These are phyloP conservation scores for Arctocebus calabarensis DNA, from an alignment of 2,797 vertebrate species.

Conservation along the genomic window DNA sequence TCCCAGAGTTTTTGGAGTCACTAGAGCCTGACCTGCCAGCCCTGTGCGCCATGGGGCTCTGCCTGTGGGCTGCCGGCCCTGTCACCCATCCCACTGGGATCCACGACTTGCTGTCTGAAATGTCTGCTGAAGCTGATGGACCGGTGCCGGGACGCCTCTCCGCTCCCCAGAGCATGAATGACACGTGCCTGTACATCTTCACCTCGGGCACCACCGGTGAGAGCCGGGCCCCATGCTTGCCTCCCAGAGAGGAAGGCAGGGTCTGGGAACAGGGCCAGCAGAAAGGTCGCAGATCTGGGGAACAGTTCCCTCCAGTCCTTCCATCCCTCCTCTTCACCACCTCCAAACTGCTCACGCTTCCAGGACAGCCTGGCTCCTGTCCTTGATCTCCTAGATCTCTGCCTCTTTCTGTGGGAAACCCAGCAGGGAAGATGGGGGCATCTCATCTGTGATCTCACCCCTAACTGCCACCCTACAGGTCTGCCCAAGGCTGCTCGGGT, in stretches of 20 bases:
- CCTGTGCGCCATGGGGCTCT: constrained; percentile 88
- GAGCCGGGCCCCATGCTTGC: neutral
- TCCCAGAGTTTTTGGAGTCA: constrained; percentile 89
- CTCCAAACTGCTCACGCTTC: neutral
- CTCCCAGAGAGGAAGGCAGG: neutral
- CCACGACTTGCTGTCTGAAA: constrained; percentile 87
- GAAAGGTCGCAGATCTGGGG: too few species aligned
- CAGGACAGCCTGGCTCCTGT: neutral
- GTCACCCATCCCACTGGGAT: constrained; percentile 85
- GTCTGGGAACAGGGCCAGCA: neutral
- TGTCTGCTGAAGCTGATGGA: constrained; percentile 78
- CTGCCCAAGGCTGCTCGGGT: constrained; percentile 95
- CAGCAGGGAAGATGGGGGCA: neutral
- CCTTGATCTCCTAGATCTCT: neutral
- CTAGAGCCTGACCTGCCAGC: constrained; percentile 89
- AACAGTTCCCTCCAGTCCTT: neutral
- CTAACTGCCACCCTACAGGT: constrained; percentile 84
- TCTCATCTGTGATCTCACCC: accelerated
- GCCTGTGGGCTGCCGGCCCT: constrained; percentile 91
- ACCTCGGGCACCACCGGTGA: constrained; percentile 96
- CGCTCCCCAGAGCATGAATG: constrained; percentile 85
- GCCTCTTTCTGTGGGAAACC: neutral
- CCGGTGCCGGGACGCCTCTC: constrained; percentile 87
- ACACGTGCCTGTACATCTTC: constrained; percentile 95
- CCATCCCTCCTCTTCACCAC: neutral